A percentile compares a stretch with the other conserved stretches of the same genome.
phyloP scores from a whole-genome alignment of 1,140 invertebrate genomes.

The Littorina saxatilis region DNA sequence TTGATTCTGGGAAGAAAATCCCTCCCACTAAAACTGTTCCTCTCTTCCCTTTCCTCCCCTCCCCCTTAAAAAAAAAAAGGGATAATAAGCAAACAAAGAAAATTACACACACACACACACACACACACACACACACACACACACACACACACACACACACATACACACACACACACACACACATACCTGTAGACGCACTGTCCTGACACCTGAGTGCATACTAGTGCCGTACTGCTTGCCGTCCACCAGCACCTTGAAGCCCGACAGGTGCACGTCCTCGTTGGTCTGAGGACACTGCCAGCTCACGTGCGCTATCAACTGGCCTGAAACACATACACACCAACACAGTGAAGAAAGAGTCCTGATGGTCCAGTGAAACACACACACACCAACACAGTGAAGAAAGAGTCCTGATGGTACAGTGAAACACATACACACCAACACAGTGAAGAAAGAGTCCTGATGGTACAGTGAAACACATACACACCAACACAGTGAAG shows the following conservation, averaged over 20 bases:
- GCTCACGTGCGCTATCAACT: slow-evolving; percentile 71
- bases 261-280: slow-evolving; percentile 66
- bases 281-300: slow-evolving; percentile 73
- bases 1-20: no score
- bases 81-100: background rate
- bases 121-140: background rate
- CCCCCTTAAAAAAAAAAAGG: no score
- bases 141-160: background rate
- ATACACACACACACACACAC: background rate
- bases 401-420: no score
- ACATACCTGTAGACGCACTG: slow-evolving; percentile 70
- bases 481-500: no score
- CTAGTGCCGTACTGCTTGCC: slow-evolving; percentile 74
- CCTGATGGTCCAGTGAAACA: no score
- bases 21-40: no score
- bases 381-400: no score
- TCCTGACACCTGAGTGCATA: slow-evolving; percentile 69
- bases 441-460: no score
- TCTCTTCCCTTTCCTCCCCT: no score
- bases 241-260: slow-evolving; percentile 74
- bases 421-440: no score
- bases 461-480: no score
- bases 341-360: background rate
- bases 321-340: slow-evolving; percentile 54
- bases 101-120: background rate